Evolutionary conservation across 2,113 vertebrate genomes (phyloP).

Genomic region (Alethe diademata): DNA sequence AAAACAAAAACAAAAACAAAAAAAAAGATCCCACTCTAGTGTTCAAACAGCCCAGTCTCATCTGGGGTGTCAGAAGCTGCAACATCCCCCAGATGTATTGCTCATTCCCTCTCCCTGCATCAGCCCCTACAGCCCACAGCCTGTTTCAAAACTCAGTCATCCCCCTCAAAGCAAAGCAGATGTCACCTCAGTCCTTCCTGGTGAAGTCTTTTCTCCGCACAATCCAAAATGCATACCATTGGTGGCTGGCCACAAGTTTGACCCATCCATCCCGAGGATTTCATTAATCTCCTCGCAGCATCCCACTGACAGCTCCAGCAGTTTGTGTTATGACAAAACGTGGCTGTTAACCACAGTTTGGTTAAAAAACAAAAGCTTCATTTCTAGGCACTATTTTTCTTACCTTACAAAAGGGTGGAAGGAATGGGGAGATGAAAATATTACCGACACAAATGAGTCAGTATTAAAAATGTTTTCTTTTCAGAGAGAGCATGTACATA

Average conservation of each 20-base stretch:
- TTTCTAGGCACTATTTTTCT: constrained; percentile 31
- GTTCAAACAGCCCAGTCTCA: background rate
- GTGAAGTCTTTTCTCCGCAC: background rate
- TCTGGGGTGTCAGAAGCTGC: background rate
- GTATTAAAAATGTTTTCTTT: constrained; percentile 47
- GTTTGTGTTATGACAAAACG: constrained; percentile 9
- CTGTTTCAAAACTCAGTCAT: background rate
- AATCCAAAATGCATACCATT: background rate
- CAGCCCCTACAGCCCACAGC: background rate
- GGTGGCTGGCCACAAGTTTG: background rate
- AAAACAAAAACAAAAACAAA: no score
- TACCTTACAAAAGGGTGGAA: constrained; percentile 6
- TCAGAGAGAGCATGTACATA: background rate
- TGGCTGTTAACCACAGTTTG: background rate
- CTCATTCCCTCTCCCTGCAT: background rate
- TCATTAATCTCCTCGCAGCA: background rate
- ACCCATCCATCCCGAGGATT: constrained; percentile 2
- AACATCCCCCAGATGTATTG: fast-evolving
- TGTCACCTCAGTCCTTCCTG: background rate
- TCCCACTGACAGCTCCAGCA: constrained; percentile 22
- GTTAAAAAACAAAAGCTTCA: constrained; percentile 36
- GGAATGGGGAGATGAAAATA: constrained; percentile 32
- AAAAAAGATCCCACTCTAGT: background rate
- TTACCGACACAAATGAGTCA: constrained; percentile 32
- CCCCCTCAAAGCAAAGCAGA: background rate